phyloP scores from a whole-genome alignment of 2,888 invertebrate species.

The Perithous albicinctus region DNA sequence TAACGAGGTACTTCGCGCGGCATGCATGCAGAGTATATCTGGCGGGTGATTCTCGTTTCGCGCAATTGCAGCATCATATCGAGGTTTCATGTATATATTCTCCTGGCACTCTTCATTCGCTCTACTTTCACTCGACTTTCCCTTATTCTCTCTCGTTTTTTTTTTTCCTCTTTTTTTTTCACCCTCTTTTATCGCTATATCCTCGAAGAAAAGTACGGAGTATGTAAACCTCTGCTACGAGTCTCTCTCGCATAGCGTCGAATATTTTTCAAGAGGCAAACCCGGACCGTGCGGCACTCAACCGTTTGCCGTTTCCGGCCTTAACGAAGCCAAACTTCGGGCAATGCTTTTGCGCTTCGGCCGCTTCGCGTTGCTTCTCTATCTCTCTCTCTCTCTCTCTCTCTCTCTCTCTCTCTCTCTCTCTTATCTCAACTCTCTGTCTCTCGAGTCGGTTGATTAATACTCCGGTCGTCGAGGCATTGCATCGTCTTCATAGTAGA shows the following conservation, averaged over 20 bases:
- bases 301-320: slow-evolving; percentile 51
- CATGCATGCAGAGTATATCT: slow-evolving; percentile 27
- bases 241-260: slow-evolving; percentile 11
- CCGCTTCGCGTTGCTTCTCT: slow-evolving; percentile 23
- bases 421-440: slow-evolving; percentile 45
- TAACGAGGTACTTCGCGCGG: slow-evolving; percentile 53
- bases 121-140: slow-evolving; percentile 46
- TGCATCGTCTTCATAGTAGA: not conserved
- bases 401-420: slow-evolving; percentile 43
- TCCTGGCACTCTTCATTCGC: slow-evolving; percentile 40
- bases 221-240: slow-evolving; percentile 19
- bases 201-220: slow-evolving; percentile 26
- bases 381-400: slow-evolving; percentile 40
- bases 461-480: not conserved
- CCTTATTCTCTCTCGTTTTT: slow-evolving; percentile 22
- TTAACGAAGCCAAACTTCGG: slow-evolving; percentile 65
- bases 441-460: slow-evolving; percentile 48
- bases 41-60: not conserved
- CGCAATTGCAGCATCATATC: slow-evolving; percentile 5
- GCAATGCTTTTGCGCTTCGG: slow-evolving; percentile 15
- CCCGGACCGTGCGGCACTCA: slow-evolving; percentile 40
- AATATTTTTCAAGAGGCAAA: slow-evolving; percentile 56
- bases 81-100: slow-evolving; percentile 16
- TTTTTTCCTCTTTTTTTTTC: slow-evolving; percentile 12
- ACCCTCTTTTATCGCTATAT: slow-evolving; percentile 20